A percentile compares a stretch with the other conserved stretches of the same genome.
Evolutionary conservation across 2,113 vertebrate species (phyloP).

Genomic region (Phaethon lepturus): DNA sequence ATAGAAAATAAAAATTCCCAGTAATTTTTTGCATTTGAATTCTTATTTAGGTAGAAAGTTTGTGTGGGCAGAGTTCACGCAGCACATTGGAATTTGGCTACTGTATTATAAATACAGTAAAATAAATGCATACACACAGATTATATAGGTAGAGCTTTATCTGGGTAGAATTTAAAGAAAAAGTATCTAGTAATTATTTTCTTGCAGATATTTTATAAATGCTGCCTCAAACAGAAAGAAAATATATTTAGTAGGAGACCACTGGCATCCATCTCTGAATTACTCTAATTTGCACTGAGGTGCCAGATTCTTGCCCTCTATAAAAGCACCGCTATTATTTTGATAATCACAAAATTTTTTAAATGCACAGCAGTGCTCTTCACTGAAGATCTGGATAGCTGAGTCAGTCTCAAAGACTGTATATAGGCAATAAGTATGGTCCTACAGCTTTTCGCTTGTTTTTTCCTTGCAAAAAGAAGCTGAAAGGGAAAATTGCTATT

Average conservation of each 20-base stretch:
- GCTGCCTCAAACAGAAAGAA: neutral
- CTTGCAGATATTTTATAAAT: neutral
- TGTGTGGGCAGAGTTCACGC: neutral
- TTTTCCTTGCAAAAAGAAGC: neutral
- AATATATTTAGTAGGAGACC: neutral
- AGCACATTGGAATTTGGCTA: neutral
- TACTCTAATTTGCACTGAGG: neutral
- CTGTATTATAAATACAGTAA: neutral
- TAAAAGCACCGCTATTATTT: neutral
- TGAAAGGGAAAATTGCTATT: conserved; percentile 20
- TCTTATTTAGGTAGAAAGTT: neutral
- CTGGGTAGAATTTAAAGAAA: neutral
- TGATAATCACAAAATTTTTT: neutral
- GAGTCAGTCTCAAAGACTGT: neutral
- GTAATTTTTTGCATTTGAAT: neutral
- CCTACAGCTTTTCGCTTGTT: conserved; percentile 16
- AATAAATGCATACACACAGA: rapidly evolving
- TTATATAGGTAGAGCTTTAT: neutral
- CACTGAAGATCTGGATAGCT: neutral
- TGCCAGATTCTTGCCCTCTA: neutral
- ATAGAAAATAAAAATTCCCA: neutral
- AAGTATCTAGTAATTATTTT: neutral
- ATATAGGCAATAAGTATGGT: neutral
- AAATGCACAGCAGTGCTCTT: conserved; percentile 1
- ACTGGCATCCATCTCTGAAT: neutral